Base-by-base conservation (phyloP, 2,113 vertebrate genomes). In the Pavo muticus region DNA sequence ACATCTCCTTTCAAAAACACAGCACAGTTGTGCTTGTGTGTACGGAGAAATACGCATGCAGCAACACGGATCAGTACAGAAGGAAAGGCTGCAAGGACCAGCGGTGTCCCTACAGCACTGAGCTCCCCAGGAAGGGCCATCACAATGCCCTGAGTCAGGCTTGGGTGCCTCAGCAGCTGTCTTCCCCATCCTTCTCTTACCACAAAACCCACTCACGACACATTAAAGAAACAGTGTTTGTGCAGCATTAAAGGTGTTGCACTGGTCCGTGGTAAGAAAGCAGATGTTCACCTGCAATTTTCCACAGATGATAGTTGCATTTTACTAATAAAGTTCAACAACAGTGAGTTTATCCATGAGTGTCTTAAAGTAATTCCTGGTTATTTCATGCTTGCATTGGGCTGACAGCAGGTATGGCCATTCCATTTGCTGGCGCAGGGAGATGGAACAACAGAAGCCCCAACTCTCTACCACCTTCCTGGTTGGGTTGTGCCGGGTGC, bases 1-100 rank as follows among this genome's bases (percentile, higher is more conserved):
- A 81, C 91, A 63, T 23, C 60, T 6, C 42, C 59, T 56, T 88
- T 17, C 79, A 25, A 23, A 63, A 83, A 77, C 73, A n/a, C 3
- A 6, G 21, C 3, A 0, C 15, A 2, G 59, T 29, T 25, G 59
- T 37, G 39, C 2, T 20, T 1, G 54, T 13, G 57, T 8, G 20
- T 39, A 35, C 4, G 2, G 4, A 52, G 88, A 39, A 78, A 82
- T 7, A n/a, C 15, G 32, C 10, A 54, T 29, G 1, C 76, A 67
- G 6, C 54, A 2, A 7, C 3, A 10, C 37, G 5, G 10, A 25
- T 18, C 24, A 39, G 37, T 27, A 37, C 29, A 30, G 60, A 27
- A 54, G 44, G 32, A 50, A 68, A 42, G 27, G 40, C 45, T 61
- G 75, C 3, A 5, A 71, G 61, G 50, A 27, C 12, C 37, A 16